Evolutionary conservation across 2,888 invertebrate genomes (phyloP), one percentile per base, ranked within the genome.

Genomic region (Oxyteleia sp.): DNA sequence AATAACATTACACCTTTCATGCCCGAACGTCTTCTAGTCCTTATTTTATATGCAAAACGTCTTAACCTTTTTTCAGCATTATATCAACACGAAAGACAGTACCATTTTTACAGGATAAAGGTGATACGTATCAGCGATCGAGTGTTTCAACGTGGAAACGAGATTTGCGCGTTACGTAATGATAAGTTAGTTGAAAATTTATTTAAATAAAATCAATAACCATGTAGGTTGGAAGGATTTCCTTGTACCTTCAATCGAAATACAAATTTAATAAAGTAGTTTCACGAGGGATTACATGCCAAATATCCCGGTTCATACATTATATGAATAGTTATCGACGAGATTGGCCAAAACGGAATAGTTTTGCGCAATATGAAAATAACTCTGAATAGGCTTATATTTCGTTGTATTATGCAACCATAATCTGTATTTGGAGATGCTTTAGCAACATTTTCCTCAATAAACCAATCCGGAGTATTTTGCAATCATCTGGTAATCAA

Each of bases 391-490:
- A 51, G 53, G 32, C 53, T 32, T 53, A 43, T 53, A 63, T 63
- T 53, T 63, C 45, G 51, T 53, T 47, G 13, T 47, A 47, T 75
- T 69, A 55, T n/a, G 38, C 41, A 75, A 75, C 4, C 5, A 18
- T 38, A 57, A 66, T 32, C 75, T 38, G 15, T 32, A 49, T 66
- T 75, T 49, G 16, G 66, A 64, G 49, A 66, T 66, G 32, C 59
- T 49, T 76, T 59, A 51, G 49, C 57, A 66, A 51, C 49, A 59
- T 76, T 76, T 76, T 59, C 66, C 66, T 49, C 66, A 51, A 49
- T 66, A 66, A 76, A 75, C 32, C 41, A 47, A 66, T 66, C 45
- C 41, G 11, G 5, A 10, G 13, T 51, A 66, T 76, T 66, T 29
- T 51, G 41, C 49, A 66, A 75, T 66, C 49, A 43, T 20, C 66